Percentiles rank a stretch among this genome's conserved stretches.
phyloP scores from a whole-genome alignment of 2,113 vertebrate genomes.

The Gnathonemus echidnorhynchus region DNA sequence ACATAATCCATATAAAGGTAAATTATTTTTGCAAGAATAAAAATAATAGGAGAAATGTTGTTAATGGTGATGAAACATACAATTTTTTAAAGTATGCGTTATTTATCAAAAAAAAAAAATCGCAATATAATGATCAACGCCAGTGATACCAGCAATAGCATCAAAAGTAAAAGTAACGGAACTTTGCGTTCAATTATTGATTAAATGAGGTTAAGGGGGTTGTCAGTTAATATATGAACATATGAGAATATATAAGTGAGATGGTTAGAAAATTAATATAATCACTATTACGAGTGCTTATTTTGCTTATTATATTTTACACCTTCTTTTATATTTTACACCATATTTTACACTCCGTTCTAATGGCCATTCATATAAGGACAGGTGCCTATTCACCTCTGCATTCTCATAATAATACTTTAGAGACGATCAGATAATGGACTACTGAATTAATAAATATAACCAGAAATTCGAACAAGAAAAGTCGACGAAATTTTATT shows the following conservation, averaged over 20 bases:
- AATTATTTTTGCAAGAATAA: background rate
- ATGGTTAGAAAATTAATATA: background rate
- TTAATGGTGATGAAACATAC: background rate
- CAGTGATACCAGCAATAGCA: background rate
- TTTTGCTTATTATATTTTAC: background rate
- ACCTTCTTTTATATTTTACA: background rate
- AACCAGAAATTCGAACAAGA: background rate
- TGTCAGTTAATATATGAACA: background rate
- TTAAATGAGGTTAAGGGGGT: background rate
- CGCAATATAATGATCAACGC: background rate
- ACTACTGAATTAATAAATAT: background rate
- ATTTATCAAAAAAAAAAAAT: background rate
- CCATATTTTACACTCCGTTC: background rate
- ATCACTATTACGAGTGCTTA: background rate
- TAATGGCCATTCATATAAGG: background rate
- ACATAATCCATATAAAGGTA: background rate
- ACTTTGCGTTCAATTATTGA: background rate
- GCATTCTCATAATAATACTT: background rate
- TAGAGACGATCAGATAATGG: background rate
- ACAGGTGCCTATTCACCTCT: background rate
- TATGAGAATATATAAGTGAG: background rate
- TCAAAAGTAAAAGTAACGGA: background rate
- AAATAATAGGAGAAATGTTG: background rate
- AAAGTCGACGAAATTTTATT: background rate
- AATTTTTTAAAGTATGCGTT: background rate